A percentile compares a stretch with the other conserved stretches of the same genome.
Evolutionary conservation across 2,888 invertebrate species (phyloP).

Genomic region (Lamellibrachia satsuma): DNA sequence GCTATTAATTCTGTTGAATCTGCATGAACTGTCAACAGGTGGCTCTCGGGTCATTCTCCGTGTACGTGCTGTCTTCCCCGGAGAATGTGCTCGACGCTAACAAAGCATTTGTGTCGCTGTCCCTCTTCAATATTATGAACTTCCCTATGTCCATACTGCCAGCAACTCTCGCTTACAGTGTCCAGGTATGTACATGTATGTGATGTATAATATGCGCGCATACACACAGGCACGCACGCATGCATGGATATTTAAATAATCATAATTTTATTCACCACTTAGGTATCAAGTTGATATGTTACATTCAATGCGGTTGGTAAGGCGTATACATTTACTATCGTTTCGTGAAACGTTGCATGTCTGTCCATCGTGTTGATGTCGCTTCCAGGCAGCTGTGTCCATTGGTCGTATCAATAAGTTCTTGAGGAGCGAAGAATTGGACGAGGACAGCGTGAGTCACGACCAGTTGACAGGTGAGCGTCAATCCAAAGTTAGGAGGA

Average conservation of each 20-base stretch:
- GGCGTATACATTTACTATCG: no score
- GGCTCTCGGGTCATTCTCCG: no score
- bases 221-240: no score
- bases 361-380: background rate
- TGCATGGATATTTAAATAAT: no score
- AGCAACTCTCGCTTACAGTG: background rate
- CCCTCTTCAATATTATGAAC: conserved; percentile 63
- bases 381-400: conserved; percentile 53
- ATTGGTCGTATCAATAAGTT: conserved; percentile 53
- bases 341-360: background rate
- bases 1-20: no score
- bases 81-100: conserved; percentile 34
- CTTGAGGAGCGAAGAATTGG: conserved; percentile 54
- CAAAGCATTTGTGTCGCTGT: conserved; percentile 65
- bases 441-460: conserved; percentile 48
- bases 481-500: background rate
- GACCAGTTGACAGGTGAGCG: conserved; percentile 32
- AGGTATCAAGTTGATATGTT: no score
- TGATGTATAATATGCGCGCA: no score
- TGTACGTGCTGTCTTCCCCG: no score
- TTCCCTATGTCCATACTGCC: conserved; percentile 45
- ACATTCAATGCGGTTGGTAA: no score
- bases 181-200: background rate
- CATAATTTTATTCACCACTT: no score
- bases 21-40: no score